Conservation (phyloP, 35 echinoderm and acorn worm genomes). For the Antedon bifida region DNA sequence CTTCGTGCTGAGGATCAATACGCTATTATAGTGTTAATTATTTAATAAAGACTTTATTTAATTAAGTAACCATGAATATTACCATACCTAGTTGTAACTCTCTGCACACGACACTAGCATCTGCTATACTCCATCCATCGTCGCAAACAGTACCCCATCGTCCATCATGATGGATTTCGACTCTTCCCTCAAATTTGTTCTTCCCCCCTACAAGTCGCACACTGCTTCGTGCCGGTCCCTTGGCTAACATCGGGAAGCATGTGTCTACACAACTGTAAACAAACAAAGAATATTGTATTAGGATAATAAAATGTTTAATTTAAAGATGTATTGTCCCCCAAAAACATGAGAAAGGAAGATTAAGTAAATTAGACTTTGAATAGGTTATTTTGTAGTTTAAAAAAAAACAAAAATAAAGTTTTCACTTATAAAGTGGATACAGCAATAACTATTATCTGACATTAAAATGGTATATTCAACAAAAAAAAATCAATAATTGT, state of each 20-base stretch:
- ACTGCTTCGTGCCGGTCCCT: slow-evolving; percentile 31
- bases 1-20: too few species aligned
- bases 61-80: too few species aligned
- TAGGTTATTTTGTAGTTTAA: too few species aligned
- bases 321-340: too few species aligned
- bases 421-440: not conserved
- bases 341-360: too few species aligned
- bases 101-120: slow-evolving; percentile 54
- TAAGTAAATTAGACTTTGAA: not conserved
- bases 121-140: slow-evolving; percentile 58
- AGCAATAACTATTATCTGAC: too few species aligned
- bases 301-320: not conserved
- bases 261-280: slow-evolving; percentile 31
- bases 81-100: slow-evolving; percentile 80
- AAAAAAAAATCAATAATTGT: not conserved
- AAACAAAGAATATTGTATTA: not conserved
- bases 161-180: slow-evolving; percentile 60
- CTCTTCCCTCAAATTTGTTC: slow-evolving; percentile 51
- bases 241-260: slow-evolving; percentile 23
- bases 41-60: too few species aligned
- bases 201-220: slow-evolving; percentile 39
- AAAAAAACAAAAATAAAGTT: too few species aligned
- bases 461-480: too few species aligned
- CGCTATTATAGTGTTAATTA: too few species aligned
- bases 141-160: slow-evolving; percentile 82